These are phyloP conservation scores for Paracanthobrama guichenoti DNA, from an alignment of 2,113 vertebrate species.

Conservation along the genomic window DNA sequence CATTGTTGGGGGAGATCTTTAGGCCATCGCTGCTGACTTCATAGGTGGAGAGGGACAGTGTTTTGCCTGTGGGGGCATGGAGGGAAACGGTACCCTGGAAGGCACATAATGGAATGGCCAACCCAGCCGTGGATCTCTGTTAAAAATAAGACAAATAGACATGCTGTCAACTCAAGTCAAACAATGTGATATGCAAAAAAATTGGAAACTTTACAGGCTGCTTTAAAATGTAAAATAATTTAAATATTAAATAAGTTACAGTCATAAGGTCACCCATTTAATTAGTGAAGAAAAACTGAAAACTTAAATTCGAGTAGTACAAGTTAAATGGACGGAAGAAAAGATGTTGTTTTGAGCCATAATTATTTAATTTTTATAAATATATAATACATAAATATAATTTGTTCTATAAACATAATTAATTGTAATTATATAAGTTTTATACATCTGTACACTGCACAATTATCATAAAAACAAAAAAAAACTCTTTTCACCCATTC, in stretches of 20 bases:
- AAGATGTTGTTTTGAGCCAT: too few species aligned
- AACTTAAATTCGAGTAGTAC: background rate
- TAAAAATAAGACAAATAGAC: conserved; percentile 41
- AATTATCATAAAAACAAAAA: background rate
- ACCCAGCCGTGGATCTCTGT: conserved; percentile 80
- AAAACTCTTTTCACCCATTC: too few species aligned
- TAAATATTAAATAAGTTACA: background rate
- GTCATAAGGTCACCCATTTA: background rate
- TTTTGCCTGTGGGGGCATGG: conserved; percentile 92
- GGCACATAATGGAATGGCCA: conserved; percentile 90
- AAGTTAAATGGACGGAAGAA: too few species aligned
- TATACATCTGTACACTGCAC: background rate
- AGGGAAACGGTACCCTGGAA: conserved; percentile 97
- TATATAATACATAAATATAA: too few species aligned
- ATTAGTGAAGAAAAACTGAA: background rate
- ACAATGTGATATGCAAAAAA: background rate
- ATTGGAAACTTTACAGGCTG: background rate
- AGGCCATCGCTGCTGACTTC: conserved; percentile 94
- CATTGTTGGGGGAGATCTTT: conserved; percentile 79
- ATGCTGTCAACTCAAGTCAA: background rate
- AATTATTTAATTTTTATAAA: too few species aligned
- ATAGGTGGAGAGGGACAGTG: conserved; percentile 93
- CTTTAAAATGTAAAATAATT: background rate
- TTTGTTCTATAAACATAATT: background rate
- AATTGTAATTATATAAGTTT: background rate